These are phyloP conservation scores for Ferrisia virgata DNA, from an alignment of 2,888 invertebrate genomes.

Conservation along the genomic window DNA sequence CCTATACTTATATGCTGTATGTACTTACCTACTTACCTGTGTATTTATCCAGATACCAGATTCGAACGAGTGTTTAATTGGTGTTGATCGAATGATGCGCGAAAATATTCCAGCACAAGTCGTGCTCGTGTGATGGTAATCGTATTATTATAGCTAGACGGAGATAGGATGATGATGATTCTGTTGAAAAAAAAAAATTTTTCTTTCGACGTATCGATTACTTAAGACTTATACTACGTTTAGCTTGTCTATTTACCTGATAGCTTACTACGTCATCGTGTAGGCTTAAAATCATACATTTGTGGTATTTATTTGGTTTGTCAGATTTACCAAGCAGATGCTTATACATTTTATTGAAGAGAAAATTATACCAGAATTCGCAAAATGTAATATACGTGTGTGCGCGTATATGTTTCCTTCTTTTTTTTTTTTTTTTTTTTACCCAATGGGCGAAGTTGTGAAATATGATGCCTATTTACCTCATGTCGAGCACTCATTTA, in stretches of 20 bases:
- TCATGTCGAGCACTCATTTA: neutral
- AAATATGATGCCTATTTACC: neutral
- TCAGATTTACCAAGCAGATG: neutral
- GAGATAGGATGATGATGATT: neutral
- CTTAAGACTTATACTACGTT: neutral
- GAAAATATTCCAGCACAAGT: neutral
- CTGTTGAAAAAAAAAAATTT: neutral
- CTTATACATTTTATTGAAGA: too few species aligned
- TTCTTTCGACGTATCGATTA: neutral
- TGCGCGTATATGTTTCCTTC: neutral
- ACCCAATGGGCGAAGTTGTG: neutral
- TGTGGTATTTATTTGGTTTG: neutral
- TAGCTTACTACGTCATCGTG: too few species aligned
- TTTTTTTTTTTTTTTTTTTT: neutral
- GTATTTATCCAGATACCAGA: too few species aligned
- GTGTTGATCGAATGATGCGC: neutral
- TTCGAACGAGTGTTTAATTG: slow-evolving; percentile 21
- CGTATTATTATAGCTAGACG: neutral
- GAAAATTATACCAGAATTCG: neutral
- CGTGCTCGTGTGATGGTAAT: neutral
- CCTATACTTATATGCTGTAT: too few species aligned
- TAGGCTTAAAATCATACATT: neutral
- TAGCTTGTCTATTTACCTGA: too few species aligned
- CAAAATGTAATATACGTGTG: neutral
- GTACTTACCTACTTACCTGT: too few species aligned